phyloP scores from a whole-genome alignment of 2,888 invertebrate genomes.

The Sphinx pinastri region DNA sequence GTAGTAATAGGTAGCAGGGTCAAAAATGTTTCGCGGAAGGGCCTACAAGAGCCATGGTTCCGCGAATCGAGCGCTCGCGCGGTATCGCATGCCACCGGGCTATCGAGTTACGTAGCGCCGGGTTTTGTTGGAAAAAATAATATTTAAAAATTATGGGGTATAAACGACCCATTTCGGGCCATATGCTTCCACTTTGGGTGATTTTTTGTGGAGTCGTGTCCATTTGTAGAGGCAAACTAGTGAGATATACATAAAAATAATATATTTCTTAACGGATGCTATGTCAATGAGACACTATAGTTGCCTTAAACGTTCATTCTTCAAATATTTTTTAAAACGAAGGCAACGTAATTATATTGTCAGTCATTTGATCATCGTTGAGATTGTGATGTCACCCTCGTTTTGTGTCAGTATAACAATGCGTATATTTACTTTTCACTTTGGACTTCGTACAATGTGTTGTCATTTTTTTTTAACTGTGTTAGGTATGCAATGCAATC shows the following conservation, averaged over 20 bases:
- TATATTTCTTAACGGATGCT: too few species aligned
- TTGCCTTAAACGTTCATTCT: too few species aligned
- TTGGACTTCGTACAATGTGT: constrained; percentile 42
- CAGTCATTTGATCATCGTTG: constrained; percentile 57
- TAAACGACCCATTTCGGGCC: neutral
- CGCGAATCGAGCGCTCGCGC: constrained; percentile 52
- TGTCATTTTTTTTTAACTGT: constrained; percentile 36
- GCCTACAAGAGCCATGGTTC: constrained; percentile 51
- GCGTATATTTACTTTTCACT: constrained; percentile 61
- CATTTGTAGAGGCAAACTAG: neutral
- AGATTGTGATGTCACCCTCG: constrained; percentile 67
- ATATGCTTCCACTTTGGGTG: neutral
- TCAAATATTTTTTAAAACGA: neutral
- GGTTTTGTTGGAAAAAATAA: constrained; percentile 33
- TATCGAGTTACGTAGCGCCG: constrained; percentile 49
- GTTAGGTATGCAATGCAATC: constrained; percentile 24
- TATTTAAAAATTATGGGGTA: constrained; percentile 24
- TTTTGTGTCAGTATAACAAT: constrained; percentile 55
- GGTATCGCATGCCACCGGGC: constrained; percentile 45
- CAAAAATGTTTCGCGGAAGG: constrained; percentile 60
- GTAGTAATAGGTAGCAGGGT: constrained; percentile 30
- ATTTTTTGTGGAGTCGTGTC: neutral
- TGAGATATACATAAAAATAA: too few species aligned
- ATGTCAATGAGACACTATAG: too few species aligned
- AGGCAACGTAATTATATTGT: constrained; percentile 43